A percentile compares a stretch with the other conserved stretches of the same genome.
Evolutionary conservation across 2,888 invertebrate genomes (phyloP).

Genomic region (Stomorhina lunata): DNA sequence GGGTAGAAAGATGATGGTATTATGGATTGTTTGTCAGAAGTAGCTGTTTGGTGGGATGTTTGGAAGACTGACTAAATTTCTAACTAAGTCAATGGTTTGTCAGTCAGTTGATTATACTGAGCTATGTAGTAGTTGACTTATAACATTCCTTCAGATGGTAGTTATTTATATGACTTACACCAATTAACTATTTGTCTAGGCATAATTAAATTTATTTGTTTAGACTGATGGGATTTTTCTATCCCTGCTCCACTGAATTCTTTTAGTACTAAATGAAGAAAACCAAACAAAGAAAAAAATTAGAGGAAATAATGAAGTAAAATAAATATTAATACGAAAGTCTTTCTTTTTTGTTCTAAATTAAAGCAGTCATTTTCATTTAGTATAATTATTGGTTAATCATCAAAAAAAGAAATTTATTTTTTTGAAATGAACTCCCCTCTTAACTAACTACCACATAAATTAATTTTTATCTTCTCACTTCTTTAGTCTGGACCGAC

Average conservation of each 20-base stretch:
- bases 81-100: not conserved
- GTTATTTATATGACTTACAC: not conserved
- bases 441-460: not conserved
- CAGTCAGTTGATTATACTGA: not conserved
- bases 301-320: not conserved
- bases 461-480: not conserved
- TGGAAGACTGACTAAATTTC: not conserved
- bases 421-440: slow-evolving; percentile 67
- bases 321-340: not conserved
- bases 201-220: slow-evolving; percentile 50
- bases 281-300: slow-evolving; percentile 1
- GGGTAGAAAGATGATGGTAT: no score
- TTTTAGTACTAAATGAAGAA: slow-evolving; percentile 33
- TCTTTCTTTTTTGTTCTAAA: not conserved
- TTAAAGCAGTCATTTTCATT: not conserved
- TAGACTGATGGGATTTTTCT: not conserved
- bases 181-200: slow-evolving; percentile 47
- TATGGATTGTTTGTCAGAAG: no score
- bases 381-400: slow-evolving; percentile 74
- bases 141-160: not conserved
- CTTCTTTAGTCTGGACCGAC: not conserved
- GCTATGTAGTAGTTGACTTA: not conserved
- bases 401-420: slow-evolving; percentile 75
- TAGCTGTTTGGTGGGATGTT: no score
- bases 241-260: not conserved